Conservation (phyloP, 2,888 invertebrate genomes). For the Euzetes globulus region DNA sequence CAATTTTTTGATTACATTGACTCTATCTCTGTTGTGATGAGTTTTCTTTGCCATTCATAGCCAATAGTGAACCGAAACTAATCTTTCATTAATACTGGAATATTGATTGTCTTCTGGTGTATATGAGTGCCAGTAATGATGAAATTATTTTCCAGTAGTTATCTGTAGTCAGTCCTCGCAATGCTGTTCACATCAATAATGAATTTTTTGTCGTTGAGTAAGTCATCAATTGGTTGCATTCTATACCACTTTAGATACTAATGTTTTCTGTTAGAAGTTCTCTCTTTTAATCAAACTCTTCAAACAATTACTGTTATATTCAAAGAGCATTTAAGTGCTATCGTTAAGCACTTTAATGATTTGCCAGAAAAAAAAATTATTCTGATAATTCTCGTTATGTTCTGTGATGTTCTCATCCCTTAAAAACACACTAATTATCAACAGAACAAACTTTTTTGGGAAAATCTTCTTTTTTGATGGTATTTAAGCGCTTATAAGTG, state of each 20-base stretch:
- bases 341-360: not conserved
- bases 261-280: not conserved
- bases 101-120: not conserved
- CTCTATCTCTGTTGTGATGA: not conserved
- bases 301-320: slow-evolving; percentile 1
- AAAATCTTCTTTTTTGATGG: not conserved
- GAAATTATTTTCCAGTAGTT: not conserved
- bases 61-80: not conserved
- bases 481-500: not conserved
- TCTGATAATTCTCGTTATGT: not conserved
- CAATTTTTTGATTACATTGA: not conserved
- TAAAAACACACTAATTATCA: not conserved
- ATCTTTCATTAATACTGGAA: slow-evolving; percentile 9
- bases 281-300: slow-evolving; percentile 2
- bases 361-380: not conserved
- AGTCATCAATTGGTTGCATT: slow-evolving; percentile 1
- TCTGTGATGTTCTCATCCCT: not conserved
- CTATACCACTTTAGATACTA: not conserved
- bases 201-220: not conserved
- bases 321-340: not conserved
- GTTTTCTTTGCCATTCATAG: not conserved
- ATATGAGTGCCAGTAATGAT: slow-evolving; percentile 2
- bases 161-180: not conserved
- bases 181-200: not conserved
- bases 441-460: not conserved